phyloP scores from a whole-genome alignment of 2,797 vertebrate species.

The Luscinia megarhynchos region DNA sequence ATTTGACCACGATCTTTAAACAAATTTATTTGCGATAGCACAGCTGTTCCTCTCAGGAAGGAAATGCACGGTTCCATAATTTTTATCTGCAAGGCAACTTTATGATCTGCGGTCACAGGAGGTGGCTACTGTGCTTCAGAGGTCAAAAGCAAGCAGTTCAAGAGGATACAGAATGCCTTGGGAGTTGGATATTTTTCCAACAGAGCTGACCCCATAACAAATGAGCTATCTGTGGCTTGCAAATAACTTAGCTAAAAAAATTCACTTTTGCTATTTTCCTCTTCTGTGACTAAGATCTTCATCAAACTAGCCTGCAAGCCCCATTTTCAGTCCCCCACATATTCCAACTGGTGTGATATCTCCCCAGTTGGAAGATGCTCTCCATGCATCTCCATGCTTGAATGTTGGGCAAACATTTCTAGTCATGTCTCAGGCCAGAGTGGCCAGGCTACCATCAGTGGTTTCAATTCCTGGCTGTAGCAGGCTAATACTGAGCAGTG shows the following conservation, averaged over 20 bases:
- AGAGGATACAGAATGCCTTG: not conserved
- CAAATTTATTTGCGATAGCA: constrained; percentile 31
- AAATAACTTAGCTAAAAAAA: not conserved
- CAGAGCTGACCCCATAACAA: not conserved
- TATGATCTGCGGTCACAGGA: constrained; percentile 44
- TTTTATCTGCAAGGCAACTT: constrained; percentile 63
- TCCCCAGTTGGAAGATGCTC: not conserved
- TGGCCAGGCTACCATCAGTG: fast-evolving
- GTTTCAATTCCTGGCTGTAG: not conserved
- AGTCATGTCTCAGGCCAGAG: not conserved
- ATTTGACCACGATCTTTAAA: constrained; percentile 43
- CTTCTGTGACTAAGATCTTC: not conserved
- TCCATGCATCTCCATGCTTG: not conserved
- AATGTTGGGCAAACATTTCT: not conserved
- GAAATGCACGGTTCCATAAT: constrained; percentile 22
- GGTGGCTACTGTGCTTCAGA: constrained; percentile 54
- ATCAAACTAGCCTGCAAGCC: not conserved
- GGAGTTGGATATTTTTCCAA: not conserved
- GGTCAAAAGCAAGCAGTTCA: constrained; percentile 28
- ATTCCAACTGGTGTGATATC: not conserved
- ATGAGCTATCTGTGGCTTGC: not conserved
- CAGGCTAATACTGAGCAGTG: not conserved
- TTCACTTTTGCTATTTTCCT: not conserved
- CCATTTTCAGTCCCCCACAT: not conserved
- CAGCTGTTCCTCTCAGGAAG: constrained; percentile 56